Base-by-base conservation (phyloP, 23 tunicate species). In the Oikopleura dioica region DNA sequence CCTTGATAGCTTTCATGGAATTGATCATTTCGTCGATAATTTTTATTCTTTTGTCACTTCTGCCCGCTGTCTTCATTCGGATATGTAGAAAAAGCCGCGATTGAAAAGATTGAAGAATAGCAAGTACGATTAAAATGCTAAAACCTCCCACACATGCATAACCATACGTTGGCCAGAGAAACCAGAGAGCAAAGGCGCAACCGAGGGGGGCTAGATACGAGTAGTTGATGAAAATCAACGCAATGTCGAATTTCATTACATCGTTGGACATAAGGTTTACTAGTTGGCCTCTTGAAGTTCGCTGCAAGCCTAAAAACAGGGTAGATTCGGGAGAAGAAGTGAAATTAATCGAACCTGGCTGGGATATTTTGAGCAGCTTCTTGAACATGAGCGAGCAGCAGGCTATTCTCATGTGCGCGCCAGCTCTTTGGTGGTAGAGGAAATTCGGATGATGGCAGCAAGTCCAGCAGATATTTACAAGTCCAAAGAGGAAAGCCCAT, bases 231-330 rank as follows among this genome's bases (percentile, higher is more conserved):
- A n/a, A n/a, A 16, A 63, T 63, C 5, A 63, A 28, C 2, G 72
- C 30, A 28, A 63, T 63, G 51, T 92, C 83, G 76, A 50, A 86
- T 37, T 87, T 69, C 16, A 92, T 35, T 1, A 88, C 98, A 80
- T 92, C 98, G 1, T 92, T 85, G 0, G 98, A 69, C 4, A 82
- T 82, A 30, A 92, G 79, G 69, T 92, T 92, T 2, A 92, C 82
- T 30, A 92, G 78, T 76, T 86, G 76, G 35, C 98, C 98, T 55
- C 82, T 78, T 31, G 89, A 81, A 0, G 87, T 81, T 29, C 69
- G 31, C 1, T 77, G 36, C 33, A 84, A 37, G 0, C 0, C 0
- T 28, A 0, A 29, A 0, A 68, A 29, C 28, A 68, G 31, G 76
- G 76, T 36, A 68, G 76, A 68, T 0, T 29, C 29, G 75, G 26